These are phyloP conservation scores for Tympanoctomys barrerae DNA, from an alignment of 2,797 vertebrate genomes.

Conservation along the genomic window DNA sequence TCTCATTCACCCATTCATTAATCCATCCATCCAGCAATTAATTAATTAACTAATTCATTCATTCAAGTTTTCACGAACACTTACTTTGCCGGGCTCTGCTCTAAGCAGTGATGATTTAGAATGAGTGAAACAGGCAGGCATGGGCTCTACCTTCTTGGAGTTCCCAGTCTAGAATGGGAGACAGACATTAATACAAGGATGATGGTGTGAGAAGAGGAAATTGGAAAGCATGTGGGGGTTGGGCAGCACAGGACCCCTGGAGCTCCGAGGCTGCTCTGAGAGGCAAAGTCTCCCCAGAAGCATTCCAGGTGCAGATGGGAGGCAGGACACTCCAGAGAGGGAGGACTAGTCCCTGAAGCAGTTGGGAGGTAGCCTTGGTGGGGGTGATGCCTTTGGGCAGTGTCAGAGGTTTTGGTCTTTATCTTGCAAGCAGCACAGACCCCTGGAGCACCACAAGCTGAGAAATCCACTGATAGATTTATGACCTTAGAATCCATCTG, in stretches of 20 bases:
- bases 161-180: not conserved
- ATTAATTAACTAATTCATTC: not conserved
- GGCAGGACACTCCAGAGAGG: not conserved
- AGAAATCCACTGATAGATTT: not conserved
- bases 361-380: not conserved
- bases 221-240: not conserved
- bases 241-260: not conserved
- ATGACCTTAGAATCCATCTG: not conserved
- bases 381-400: not conserved
- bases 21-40: not conserved
- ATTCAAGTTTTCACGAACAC: not conserved
- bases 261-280: not conserved
- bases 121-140: not conserved
- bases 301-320: not conserved
- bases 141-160: not conserved
- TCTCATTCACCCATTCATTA: no score
- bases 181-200: not conserved
- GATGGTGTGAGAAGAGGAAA: not conserved
- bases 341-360: not conserved
- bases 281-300: not conserved
- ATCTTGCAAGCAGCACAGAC: not conserved
- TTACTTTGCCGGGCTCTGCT: not conserved
- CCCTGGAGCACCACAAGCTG: not conserved
- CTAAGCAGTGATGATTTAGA: not conserved
- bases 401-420: not conserved